Conservation (phyloP, 2,888 invertebrate genomes). For the Bellardia pandia region DNA sequence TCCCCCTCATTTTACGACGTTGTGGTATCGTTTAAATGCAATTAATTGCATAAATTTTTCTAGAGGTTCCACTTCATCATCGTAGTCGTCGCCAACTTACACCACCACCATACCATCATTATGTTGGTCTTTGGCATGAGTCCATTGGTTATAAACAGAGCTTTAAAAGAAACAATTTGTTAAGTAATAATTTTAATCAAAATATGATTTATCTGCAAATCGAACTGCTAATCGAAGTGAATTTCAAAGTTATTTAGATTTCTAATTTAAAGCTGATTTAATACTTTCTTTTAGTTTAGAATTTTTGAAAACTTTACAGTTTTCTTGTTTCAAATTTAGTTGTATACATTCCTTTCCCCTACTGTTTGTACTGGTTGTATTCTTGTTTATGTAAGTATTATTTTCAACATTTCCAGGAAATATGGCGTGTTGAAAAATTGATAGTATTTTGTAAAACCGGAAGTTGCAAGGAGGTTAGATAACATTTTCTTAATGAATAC, state of each 20-base stretch:
- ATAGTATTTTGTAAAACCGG: conserved; percentile 68
- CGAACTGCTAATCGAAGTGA: too few relatives aligned
- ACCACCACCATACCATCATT: conserved; percentile 18
- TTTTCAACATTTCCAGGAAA: conserved; percentile 62
- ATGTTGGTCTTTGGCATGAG: conserved; percentile 1
- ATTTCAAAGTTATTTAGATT: too few relatives aligned
- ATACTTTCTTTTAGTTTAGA: too few relatives aligned
- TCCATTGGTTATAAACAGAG: not conserved
- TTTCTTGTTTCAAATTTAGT: too few relatives aligned
- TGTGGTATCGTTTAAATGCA: conserved; percentile 61
- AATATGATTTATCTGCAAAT: too few relatives aligned
- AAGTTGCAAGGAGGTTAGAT: conserved; percentile 67
- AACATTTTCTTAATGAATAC: conserved; percentile 45
- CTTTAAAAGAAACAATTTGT: conserved; percentile 10
- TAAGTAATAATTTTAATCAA: too few relatives aligned
- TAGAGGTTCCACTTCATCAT: conserved; percentile 50
- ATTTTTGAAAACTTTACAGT: too few relatives aligned
- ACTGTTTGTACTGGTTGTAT: not conserved
- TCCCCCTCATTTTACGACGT: not conserved
- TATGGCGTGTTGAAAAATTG: conserved; percentile 65
- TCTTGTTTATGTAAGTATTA: conserved; percentile 28
- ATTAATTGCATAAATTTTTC: conserved; percentile 65
- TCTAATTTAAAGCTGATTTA: too few relatives aligned
- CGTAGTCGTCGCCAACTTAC: conserved; percentile 29
- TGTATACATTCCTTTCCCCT: not conserved